A percentile compares a stretch with the other conserved stretches of the same genome.
phyloP scores from a whole-genome alignment of 2,888 invertebrate genomes.

The Dioctria linearis region DNA sequence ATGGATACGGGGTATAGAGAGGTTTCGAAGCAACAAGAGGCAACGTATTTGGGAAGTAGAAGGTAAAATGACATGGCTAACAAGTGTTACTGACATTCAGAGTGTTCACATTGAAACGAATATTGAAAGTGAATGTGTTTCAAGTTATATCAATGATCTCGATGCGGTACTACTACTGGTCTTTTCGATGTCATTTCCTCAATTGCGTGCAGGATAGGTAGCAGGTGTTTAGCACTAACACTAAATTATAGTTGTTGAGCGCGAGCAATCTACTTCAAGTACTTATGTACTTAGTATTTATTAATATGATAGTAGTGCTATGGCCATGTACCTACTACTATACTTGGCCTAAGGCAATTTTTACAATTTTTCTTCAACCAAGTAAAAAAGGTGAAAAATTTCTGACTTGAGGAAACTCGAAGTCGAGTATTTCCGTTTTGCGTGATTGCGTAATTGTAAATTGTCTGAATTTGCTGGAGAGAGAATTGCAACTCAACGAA shows the following conservation, averaged over 20 bases:
- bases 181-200: slow-evolving; percentile 13
- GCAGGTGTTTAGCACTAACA: not conserved
- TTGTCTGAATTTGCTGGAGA: too few relatives aligned
- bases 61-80: slow-evolving; percentile 32
- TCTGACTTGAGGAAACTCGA: too few relatives aligned
- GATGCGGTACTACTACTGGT: not conserved
- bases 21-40: not conserved
- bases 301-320: too few relatives aligned
- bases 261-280: not conserved
- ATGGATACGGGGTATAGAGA: not conserved
- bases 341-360: slow-evolving; percentile 24
- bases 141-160: not conserved
- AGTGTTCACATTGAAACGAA: slow-evolving; percentile 35
- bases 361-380: slow-evolving; percentile 1
- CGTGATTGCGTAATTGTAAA: too few relatives aligned
- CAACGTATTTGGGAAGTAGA: slow-evolving; percentile 31
- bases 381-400: too few relatives aligned
- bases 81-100: slow-evolving; percentile 46
- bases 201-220: not conserved
- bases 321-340: too few relatives aligned
- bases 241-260: not conserved
- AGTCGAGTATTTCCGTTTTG: too few relatives aligned
- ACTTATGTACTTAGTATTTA: too few relatives aligned
- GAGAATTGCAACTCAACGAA: too few relatives aligned
- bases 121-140: slow-evolving; percentile 39